Evolutionary conservation across 1,140 invertebrate species (phyloP).

Genomic region (Macrobrachium nipponense): DNA sequence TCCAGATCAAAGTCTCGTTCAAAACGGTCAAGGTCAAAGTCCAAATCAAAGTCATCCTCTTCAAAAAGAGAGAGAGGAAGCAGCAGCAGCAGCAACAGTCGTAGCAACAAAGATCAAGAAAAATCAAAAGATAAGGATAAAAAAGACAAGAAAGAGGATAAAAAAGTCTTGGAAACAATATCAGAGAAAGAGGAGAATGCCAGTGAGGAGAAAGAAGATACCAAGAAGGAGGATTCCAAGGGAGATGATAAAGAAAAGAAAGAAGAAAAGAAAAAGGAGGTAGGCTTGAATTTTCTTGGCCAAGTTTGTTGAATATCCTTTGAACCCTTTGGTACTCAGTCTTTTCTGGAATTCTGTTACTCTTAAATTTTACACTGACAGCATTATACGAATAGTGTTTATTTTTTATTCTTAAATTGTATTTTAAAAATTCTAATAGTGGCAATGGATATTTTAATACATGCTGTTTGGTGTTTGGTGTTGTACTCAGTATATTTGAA

Average conservation of each 20-base stretch:
- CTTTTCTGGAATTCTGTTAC: no score
- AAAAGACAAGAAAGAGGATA: conserved; percentile 6
- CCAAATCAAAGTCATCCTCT: conserved; percentile 30
- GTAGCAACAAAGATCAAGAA: conserved; percentile 40
- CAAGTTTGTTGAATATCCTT: background rate
- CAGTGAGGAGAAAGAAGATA: conserved; percentile 16
- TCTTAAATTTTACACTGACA: background rate
- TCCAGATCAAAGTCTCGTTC: conserved; percentile 45
- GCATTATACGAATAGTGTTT: background rate
- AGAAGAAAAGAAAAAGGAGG: conserved; percentile 12
- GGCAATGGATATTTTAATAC: no score
- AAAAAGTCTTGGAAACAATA: conserved; percentile 7
- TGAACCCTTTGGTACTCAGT: background rate
- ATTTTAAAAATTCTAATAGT: no score
- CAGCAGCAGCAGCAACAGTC: conserved; percentile 29
- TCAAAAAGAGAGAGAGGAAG: conserved; percentile 25
- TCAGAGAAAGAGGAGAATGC: conserved; percentile 9
- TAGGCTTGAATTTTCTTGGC: background rate
- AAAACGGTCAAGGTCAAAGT: conserved; percentile 46
- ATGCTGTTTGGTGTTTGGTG: no score
- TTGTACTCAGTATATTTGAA: no score
- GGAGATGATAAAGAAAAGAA: background rate
- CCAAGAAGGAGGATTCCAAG: conserved; percentile 9
- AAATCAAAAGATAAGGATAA: conserved; percentile 44
- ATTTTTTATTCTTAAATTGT: background rate